Conservation (phyloP, 2,113 vertebrate genomes). For the Chascanopsetta lugubris region DNA sequence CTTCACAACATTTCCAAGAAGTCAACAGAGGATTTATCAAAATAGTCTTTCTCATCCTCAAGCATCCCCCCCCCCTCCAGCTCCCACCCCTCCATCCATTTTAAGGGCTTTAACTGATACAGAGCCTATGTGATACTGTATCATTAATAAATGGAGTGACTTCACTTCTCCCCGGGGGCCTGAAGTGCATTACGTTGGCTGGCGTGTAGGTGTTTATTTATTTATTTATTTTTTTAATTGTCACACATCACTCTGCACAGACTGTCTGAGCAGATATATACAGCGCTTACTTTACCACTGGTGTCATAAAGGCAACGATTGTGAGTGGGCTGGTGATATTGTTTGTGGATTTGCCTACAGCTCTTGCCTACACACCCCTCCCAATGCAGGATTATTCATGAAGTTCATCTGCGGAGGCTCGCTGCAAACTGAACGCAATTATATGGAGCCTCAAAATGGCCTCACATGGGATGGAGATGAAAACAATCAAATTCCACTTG, state of each 20-base stretch:
- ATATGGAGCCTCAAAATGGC: constrained; percentile 51
- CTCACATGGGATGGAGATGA: constrained; percentile 57
- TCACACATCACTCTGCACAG: constrained; percentile 57
- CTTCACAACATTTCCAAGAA: constrained; percentile 60
- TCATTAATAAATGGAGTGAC: constrained; percentile 59
- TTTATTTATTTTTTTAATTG: constrained; percentile 48
- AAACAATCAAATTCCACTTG: constrained; percentile 39
- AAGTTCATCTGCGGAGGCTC: constrained; percentile 60
- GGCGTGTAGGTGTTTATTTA: constrained; percentile 61
- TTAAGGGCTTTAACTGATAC: constrained; percentile 60
- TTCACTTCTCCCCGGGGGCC: constrained; percentile 54
- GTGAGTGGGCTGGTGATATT: constrained; percentile 62
- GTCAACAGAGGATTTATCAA: constrained; percentile 59
- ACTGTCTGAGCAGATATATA: constrained; percentile 41
- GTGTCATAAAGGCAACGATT: constrained; percentile 64
- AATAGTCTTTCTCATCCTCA: constrained; percentile 30
- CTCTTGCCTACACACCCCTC: constrained; percentile 55
- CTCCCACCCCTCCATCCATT: constrained; percentile 46
- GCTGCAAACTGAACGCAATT: constrained; percentile 63
- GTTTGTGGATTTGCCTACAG: constrained; percentile 66
- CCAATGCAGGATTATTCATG: constrained; percentile 68
- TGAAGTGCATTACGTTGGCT: constrained; percentile 29
- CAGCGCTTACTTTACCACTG: constrained; percentile 28
- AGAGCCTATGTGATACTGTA: constrained; percentile 56
- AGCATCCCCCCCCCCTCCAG: no score